These are phyloP conservation scores for Apus apus DNA, from an alignment of 2,113 vertebrate genomes.

Conservation along the genomic window DNA sequence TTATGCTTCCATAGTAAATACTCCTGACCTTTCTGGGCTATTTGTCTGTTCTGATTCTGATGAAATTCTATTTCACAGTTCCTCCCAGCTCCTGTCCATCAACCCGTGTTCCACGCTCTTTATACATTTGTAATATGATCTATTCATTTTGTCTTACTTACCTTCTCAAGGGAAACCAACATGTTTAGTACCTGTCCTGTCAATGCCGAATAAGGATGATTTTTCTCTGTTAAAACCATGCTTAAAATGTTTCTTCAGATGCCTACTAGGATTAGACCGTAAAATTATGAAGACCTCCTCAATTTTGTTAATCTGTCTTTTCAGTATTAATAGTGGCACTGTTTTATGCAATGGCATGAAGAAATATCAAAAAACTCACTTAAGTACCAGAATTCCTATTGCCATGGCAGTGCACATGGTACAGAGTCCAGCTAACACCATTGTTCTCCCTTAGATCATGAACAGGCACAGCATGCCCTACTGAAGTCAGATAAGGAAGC, in stretches of 20 bases:
- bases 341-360: background rate
- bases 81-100: background rate
- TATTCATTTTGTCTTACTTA: background rate
- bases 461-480: background rate
- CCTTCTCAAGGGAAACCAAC: background rate
- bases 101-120: background rate
- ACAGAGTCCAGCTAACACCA: background rate
- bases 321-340: background rate
- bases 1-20: background rate
- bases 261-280: background rate
- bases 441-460: accelerated
- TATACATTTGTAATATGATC: background rate
- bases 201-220: background rate
- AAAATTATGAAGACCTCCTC: background rate
- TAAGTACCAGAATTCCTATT: background rate
- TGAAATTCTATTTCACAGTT: background rate
- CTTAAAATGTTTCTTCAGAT: background rate
- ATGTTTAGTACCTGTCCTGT: background rate
- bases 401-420: too few species aligned
- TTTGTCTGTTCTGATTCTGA: background rate
- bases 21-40: background rate
- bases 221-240: background rate
- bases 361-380: background rate
- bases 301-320: background rate
- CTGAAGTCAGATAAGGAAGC: background rate